Evolutionary conservation across 2,113 vertebrate species (phyloP), one percentile per base, ranked within the genome.

Genomic region (Alligator mississippiensis): DNA sequence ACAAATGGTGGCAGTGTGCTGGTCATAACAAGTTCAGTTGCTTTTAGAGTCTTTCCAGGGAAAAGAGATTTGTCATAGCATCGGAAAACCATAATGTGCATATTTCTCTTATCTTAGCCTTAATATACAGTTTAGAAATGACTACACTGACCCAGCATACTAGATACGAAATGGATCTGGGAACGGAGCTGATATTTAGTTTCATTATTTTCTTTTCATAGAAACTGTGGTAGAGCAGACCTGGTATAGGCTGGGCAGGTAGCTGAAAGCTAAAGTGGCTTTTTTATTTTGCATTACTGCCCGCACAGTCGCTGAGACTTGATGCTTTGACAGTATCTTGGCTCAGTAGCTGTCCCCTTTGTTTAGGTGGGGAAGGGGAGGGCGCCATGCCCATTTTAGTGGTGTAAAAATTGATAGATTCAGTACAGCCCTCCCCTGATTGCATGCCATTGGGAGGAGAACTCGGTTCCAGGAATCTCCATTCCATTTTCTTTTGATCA

Each of bases 1-100:
- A 79, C 78, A 62, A 72, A 82, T 66, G 78, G 55, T 93, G 75
- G 86, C 68, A 54, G 17, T 28, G 77, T 1, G 4, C 66, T 88
- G 92, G 88, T 94, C 88, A 90, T 87, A 92, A 91, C 91, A 89
- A 95, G 94, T 92, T 91, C 86, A 94, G 75, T 34, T 81, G 91
- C 95, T 92, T 96, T 93, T 88, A 82, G 70, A 90, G 82, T 92
- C 84, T 92, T 96, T 92, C 85, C 57, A 85, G 92, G 88, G 95
- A 95, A 89, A 93, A 47, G 19, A 88, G 83, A 38, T 90, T 87
- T 93, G 59, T 84, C 6, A 0, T n/a, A 14, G 27, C 16, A 12
- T 47, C 85, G 27, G 77, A 87, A 47, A 93, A 59, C 11, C 30
- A 92, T 89, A 77, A n/a, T n/a, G 47, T 19, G 6, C 16, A 59